These are phyloP conservation scores for Octodonta nipae DNA, from an alignment of 2,888 invertebrate genomes.

Conservation along the genomic window DNA sequence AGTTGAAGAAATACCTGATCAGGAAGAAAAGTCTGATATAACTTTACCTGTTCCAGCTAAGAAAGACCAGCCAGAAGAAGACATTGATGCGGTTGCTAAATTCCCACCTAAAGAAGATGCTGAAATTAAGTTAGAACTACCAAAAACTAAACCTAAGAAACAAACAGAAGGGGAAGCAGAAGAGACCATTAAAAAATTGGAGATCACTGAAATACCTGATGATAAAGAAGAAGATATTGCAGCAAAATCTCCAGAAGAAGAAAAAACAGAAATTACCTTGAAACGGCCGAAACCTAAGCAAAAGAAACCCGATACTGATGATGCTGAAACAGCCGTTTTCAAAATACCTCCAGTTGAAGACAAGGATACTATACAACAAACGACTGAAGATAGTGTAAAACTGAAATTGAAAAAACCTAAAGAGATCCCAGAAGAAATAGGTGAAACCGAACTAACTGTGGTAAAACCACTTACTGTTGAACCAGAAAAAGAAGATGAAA, in stretches of 20 bases:
- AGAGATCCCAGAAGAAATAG: slow-evolving; percentile 18
- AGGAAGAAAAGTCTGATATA: slow-evolving; percentile 31
- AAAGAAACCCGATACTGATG: slow-evolving; percentile 33
- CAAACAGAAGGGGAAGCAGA: slow-evolving; percentile 25
- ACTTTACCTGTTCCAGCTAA: too few species aligned
- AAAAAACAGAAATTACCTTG: slow-evolving; percentile 21
- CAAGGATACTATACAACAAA: too few species aligned
- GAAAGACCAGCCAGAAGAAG: slow-evolving; percentile 29
- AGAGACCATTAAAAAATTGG: slow-evolving; percentile 21
- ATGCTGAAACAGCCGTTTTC: slow-evolving; percentile 16
- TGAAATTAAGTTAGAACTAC: slow-evolving; percentile 17
- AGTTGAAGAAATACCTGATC: slow-evolving; percentile 39
- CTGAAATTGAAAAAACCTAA: slow-evolving; percentile 20
- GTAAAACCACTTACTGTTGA: slow-evolving; percentile 35
- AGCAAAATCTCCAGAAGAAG: slow-evolving; percentile 34
- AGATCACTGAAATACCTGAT: slow-evolving; percentile 13
- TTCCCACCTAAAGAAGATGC: slow-evolving; percentile 35
- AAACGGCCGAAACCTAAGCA: slow-evolving; percentile 21
- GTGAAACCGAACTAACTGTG: slow-evolving; percentile 21
- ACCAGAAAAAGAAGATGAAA: slow-evolving; percentile 34
- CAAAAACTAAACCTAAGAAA: slow-evolving; percentile 18
- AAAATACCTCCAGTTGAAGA: slow-evolving; percentile 14
- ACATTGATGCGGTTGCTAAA: slow-evolving; percentile 45
- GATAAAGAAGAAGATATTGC: slow-evolving; percentile 16
- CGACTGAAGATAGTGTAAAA: slow-evolving; percentile 8